Evolutionary conservation across 2,888 invertebrate species (phyloP), one percentile per base, ranked within the genome.

Genomic region (Himalopsyche tibetana): DNA sequence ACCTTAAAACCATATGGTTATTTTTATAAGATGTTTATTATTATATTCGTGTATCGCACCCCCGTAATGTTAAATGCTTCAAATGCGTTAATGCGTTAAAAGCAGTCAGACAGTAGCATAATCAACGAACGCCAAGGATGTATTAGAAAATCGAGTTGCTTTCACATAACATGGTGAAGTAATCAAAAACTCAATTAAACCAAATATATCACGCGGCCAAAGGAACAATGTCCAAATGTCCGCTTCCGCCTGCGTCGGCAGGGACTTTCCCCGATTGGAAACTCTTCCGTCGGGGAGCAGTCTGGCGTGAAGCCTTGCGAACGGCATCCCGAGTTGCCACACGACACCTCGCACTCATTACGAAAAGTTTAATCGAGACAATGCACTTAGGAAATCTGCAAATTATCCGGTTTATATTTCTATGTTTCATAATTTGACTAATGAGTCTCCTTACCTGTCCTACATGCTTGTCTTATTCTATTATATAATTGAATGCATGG

Each of bases 261-360:
- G 19, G 63, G 63, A 63, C 63, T 63, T 63, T 63, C 63, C 63
- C 63, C 63, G 63, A 63, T 63, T 63, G 19, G 28, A 63, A 63
- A 63, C 63, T n/a, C 19, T 63, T 63, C 63, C 63, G 63, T 11
- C 19, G 63, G 19, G 19, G 28, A 63, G 63, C 63, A 63, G 63
- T 15, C 63, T 19, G 63, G 19, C 63, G 63, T 63, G 19, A 63
- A 63, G 63, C 8, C 19, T 63, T 63, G 63, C 63, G 15, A 63
- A 63, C 19, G 63, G 9, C 63, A 63, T 19, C 63, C 63, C 63
- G 63, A 63, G 19, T 63, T 63, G 19, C 19, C 63, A 19, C 63
- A 63, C 19, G 63, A 63, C 63, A 63, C 4, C 63, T 63, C 19
- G 63, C 63, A 63, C 28, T 63, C 63, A 28, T 28, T 63, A 28